Conservation (phyloP, 2,113 vertebrate genomes). For the Campylomormyrus tamandua region DNA sequence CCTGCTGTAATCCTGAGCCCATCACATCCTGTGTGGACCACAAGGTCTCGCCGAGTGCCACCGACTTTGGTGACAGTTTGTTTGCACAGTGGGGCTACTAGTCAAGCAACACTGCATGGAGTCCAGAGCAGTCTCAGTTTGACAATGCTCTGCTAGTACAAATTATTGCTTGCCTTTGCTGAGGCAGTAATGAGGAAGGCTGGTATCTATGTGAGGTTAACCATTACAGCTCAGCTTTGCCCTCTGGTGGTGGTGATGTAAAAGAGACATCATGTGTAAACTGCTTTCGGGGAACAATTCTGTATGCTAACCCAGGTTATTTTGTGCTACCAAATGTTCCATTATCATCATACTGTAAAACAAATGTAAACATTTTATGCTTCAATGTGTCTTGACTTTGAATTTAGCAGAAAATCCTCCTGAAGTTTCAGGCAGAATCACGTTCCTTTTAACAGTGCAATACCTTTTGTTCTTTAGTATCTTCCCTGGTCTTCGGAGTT, state of each 20-base stretch:
- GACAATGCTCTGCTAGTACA: slow-evolving; percentile 35
- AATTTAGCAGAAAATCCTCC: not conserved
- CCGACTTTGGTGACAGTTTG: slow-evolving; percentile 21
- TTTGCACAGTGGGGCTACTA: slow-evolving; percentile 49
- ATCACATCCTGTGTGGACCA: not conserved
- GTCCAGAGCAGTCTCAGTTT: slow-evolving; percentile 20
- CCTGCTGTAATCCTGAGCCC: not conserved
- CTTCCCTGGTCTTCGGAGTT: slow-evolving; percentile 22
- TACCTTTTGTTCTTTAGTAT: slow-evolving; percentile 47
- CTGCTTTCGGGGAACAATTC: not conserved
- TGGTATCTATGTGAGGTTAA: not conserved
- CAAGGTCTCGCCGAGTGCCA: not conserved
- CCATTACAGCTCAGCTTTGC: slow-evolving; percentile 38
- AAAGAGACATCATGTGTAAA: not conserved
- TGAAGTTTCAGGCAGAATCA: not conserved
- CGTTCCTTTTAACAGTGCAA: not conserved
- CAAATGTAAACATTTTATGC: not conserved
- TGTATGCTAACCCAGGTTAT: not conserved
- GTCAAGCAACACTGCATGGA: slow-evolving; percentile 33
- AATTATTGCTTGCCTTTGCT: not conserved
- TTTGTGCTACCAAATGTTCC: not conserved
- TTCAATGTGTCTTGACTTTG: not conserved
- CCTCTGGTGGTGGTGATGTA: slow-evolving; percentile 45
- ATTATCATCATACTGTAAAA: not conserved
- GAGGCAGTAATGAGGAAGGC: not conserved